Conservation (phyloP, 1,140 invertebrate genomes). For the Eupeodes corollae region DNA sequence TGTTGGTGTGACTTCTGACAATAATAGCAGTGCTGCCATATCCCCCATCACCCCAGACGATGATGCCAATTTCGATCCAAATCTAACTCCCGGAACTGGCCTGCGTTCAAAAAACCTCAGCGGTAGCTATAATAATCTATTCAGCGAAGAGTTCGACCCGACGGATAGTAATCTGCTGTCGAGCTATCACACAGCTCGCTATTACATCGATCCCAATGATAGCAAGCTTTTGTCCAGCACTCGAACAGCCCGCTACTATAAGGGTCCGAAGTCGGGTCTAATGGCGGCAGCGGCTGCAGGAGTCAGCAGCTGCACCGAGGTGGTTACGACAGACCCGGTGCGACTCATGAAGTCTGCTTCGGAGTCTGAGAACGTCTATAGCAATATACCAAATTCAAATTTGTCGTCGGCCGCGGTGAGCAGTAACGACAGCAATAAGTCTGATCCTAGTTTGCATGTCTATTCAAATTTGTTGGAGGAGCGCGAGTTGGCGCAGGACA, state of each 20-base stretch:
- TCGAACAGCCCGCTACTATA: not conserved
- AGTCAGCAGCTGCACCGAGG: not conserved
- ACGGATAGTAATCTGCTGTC: conserved; percentile 4
- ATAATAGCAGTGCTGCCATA: conserved; percentile 19
- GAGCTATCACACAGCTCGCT: conserved; percentile 11
- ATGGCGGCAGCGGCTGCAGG: conserved; percentile 3
- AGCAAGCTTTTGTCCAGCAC: not conserved
- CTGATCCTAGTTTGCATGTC: conserved; percentile 24
- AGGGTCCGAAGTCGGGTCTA: not conserved
- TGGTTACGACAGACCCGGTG: not conserved
- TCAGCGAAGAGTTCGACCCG: conserved; percentile 25
- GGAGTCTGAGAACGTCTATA: conserved; percentile 34
- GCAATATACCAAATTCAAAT: conserved; percentile 24
- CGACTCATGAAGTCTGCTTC: conserved; percentile 16
- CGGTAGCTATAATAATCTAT: conserved; percentile 35
- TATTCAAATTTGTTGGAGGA: conserved; percentile 36
- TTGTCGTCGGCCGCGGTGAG: not conserved
- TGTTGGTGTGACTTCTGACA: conserved; percentile 20
- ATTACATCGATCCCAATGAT: not conserved
- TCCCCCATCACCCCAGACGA: not conserved
- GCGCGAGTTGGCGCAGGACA: conserved; percentile 4
- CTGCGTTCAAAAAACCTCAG: conserved; percentile 30
- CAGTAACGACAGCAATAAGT: conserved; percentile 2
- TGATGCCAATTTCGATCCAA: not conserved
- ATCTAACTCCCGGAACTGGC: conserved; percentile 12